phyloP scores from a whole-genome alignment of 2,797 vertebrate species.

The Setipinna tenuifilis region DNA sequence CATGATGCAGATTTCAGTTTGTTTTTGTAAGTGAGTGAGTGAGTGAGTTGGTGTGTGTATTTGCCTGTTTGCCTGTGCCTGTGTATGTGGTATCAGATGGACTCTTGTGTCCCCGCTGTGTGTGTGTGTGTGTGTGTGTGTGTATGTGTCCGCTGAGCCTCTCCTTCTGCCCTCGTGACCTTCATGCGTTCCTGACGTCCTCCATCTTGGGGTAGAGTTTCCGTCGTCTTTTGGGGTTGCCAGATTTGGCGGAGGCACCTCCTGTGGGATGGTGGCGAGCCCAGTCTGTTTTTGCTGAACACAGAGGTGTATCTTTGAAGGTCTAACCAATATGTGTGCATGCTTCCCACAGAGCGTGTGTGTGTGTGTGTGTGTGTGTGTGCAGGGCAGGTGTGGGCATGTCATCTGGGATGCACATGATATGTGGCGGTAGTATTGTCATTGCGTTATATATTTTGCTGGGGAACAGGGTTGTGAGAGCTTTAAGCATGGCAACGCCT shows the following conservation, averaged over 20 bases:
- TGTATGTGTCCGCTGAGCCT: neutral
- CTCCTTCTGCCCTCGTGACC: constrained; percentile 45
- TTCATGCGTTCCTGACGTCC: constrained; percentile 43
- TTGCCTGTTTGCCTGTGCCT: constrained; percentile 18
- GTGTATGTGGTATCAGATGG: neutral
- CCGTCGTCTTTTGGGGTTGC: neutral
- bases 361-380: too few species aligned
- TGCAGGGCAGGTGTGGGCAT: neutral
- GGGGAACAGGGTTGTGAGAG: too few species aligned
- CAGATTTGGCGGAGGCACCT: neutral
- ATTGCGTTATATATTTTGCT: neutral
- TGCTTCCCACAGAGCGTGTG: too few species aligned
- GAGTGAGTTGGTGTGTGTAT: neutral
- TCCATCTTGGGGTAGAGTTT: constrained; percentile 44
- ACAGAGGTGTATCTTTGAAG: neutral
- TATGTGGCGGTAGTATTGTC: neutral
- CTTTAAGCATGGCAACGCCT: too few species aligned
- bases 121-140: neutral
- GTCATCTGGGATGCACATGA: neutral
- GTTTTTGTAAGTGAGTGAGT: too few species aligned
- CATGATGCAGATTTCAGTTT: neutral
- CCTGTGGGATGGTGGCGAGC: neutral
- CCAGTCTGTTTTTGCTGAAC: neutral
- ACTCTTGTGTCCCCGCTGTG: constrained; percentile 1
- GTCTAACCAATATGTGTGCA: neutral